Percentiles rank a stretch among this genome's conserved stretches.
Conservation (phyloP, 37 sponge, comb jelly and placozoan genomes). For the Bolinopsis microptera region DNA sequence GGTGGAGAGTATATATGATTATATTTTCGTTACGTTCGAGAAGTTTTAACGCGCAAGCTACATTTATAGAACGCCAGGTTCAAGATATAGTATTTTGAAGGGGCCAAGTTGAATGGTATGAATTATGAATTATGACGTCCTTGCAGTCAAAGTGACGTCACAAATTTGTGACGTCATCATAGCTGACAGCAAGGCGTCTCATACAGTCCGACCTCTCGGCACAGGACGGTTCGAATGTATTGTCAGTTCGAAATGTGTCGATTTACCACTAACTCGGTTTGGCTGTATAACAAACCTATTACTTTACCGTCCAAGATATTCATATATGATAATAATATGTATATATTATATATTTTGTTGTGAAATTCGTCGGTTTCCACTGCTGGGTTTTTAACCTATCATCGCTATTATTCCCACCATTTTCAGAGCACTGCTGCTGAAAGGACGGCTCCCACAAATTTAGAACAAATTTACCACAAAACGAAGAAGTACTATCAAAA, state of each 20-base stretch:
- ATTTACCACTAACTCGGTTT: neutral
- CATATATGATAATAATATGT: neutral
- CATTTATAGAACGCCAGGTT: too few relatives aligned
- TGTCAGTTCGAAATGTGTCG: neutral
- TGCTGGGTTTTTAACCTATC: neutral
- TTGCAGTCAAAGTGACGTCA: too few relatives aligned
- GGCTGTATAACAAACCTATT: neutral
- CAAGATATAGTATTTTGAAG: too few relatives aligned
- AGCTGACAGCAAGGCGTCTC: neutral
- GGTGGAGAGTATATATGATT: neutral
- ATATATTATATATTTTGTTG: neutral
- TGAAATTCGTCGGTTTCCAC: neutral
- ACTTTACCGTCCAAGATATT: neutral
- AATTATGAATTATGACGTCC: neutral
- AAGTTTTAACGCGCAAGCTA: neutral
- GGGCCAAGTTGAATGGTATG: neutral
- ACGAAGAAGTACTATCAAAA: constrained; percentile 38
- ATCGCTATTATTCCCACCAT: neutral
- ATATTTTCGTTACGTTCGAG: neutral
- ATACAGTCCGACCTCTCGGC: neutral
- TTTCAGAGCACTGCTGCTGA: neutral
- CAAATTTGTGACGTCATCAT: neutral
- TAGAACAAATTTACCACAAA: constrained; percentile 15
- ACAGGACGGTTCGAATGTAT: neutral
- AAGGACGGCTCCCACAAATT: neutral